These are phyloP conservation scores for Argyrosomus japonicus DNA, from an alignment of 2,113 vertebrate genomes.

Conservation along the genomic window DNA sequence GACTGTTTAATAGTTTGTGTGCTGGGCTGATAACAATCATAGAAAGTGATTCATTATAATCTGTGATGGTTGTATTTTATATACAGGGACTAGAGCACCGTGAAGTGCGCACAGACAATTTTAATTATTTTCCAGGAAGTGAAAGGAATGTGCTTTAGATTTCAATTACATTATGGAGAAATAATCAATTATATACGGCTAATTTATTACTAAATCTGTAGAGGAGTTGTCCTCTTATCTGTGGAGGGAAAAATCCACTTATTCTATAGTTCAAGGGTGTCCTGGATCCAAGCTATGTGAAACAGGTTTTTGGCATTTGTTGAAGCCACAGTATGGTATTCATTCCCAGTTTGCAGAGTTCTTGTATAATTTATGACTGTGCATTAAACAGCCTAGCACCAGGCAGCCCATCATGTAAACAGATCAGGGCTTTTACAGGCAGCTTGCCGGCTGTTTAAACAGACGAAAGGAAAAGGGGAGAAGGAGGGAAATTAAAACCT, in stretches of 20 bases:
- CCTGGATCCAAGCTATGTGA: constrained; percentile 56
- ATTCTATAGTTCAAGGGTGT: constrained; percentile 45
- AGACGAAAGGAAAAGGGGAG: constrained; percentile 76
- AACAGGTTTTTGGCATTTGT: constrained; percentile 73
- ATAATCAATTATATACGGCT: constrained; percentile 19
- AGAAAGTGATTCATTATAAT: constrained; percentile 32
- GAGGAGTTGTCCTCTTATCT: constrained; percentile 6
- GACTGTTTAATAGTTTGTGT: constrained; percentile 14
- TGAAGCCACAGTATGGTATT: constrained; percentile 64
- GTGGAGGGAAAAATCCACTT: constrained; percentile 10
- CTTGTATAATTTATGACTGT: constrained; percentile 78
- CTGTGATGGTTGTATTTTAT: constrained; percentile 5
- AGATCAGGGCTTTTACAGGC: constrained; percentile 80
- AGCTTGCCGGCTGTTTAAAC: constrained; percentile 81
- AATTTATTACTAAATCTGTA: constrained; percentile 20
- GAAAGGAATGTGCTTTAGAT: constrained; percentile 40
- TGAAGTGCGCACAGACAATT: constrained; percentile 15
- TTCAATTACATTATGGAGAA: constrained; percentile 19
- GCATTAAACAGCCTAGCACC: constrained; percentile 81
- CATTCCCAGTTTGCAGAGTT: constrained; percentile 73
- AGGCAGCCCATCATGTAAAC: constrained; percentile 81
- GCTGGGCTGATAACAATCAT: constrained; percentile 9
- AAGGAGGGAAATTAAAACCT: constrained; percentile 78
- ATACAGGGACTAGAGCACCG: background rate
- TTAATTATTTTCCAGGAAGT: constrained; percentile 20